Evolutionary conservation across 2,113 vertebrate species (phyloP).

Genomic region (Bufo bufo): DNA sequence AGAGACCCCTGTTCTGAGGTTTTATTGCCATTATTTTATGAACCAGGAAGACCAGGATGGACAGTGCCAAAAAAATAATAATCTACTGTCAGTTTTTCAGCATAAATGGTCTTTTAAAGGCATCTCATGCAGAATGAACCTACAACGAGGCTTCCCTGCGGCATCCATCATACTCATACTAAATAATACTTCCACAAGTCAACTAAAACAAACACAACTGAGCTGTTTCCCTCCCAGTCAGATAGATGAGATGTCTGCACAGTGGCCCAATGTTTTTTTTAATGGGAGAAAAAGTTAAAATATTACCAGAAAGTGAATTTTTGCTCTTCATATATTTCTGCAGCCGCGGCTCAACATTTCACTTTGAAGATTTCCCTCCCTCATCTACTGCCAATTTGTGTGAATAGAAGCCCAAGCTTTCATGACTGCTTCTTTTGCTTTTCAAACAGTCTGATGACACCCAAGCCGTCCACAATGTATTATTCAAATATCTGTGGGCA

Average conservation of each 20-base stretch:
- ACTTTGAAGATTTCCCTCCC: slow-evolving; percentile 33
- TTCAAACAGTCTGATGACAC: slow-evolving; percentile 47
- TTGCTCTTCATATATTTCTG: not conserved
- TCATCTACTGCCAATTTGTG: not conserved
- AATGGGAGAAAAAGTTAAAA: not conserved
- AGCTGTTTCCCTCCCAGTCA: too few relatives aligned
- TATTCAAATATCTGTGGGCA: slow-evolving; percentile 54
- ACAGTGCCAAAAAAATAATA: not conserved
- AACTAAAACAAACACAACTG: not conserved
- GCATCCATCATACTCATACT: not conserved
- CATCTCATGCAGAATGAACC: not conserved
- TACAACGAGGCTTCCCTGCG: too few relatives aligned
- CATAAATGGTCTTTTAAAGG: not conserved
- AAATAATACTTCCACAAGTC: not conserved
- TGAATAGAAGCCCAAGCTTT: slow-evolving; percentile 26
- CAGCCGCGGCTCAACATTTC: slow-evolving; percentile 29
- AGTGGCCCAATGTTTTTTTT: not conserved
- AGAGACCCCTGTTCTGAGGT: too few relatives aligned
- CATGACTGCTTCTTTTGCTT: slow-evolving; percentile 34
- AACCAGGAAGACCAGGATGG: not conserved
- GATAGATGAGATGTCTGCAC: not conserved
- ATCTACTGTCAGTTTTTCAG: not conserved
- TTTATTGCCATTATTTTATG: not conserved
- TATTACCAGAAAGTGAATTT: not conserved
- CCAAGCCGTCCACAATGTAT: slow-evolving; percentile 47